Evolutionary conservation across 92 coral and sea anemone species (phyloP), one percentile per base, ranked within the genome.

Genomic region (Epizoanthus ramosus): DNA sequence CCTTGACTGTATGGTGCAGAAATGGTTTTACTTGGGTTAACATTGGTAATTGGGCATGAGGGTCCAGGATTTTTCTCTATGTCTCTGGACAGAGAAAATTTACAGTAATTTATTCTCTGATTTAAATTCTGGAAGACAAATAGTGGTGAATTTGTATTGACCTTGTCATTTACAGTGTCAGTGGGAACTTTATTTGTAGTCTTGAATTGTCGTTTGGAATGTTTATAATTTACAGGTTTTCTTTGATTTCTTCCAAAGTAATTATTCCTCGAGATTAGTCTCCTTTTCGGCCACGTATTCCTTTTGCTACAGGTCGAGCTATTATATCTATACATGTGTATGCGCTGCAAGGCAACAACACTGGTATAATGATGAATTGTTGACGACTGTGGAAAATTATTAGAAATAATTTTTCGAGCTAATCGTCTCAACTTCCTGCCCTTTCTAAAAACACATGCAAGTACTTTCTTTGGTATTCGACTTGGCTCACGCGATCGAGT

Each of bases 401-500:
- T 43, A 18, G 23, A 43, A 71, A 71, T 56, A 71, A 71, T n/a
- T 71, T 45, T 71, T 71, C 37, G 18, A 53, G 50, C 31, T 43
- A 71, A 16, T 71, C 75, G 16, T 21, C 75, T 43, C 56, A 45
- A 45, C 22, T 71, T 68, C 47, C 47, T 35, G 41, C 73, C 41
- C 47, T 35, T 17, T 31, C 21, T 68, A 18, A 31, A 68, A 15
- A 71, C 75, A 71, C 58, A 58, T 41, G 57, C 75, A 45, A 71
- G 75, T 71, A 25, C 75, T 41, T 71, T 71, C 57, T 45, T 71
- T 45, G 75, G 75, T n/a, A 70, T 70, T 52, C 75, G 75, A 70
- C 75, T 41, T 52, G 75, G 75, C 57, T 70, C 75, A 45, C 75
- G 75, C 54, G 54, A 12, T 50, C 54, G 54, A 50, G 54, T 50